Conservation (phyloP, 2,888 invertebrate genomes). For the Augiades crinisus region DNA sequence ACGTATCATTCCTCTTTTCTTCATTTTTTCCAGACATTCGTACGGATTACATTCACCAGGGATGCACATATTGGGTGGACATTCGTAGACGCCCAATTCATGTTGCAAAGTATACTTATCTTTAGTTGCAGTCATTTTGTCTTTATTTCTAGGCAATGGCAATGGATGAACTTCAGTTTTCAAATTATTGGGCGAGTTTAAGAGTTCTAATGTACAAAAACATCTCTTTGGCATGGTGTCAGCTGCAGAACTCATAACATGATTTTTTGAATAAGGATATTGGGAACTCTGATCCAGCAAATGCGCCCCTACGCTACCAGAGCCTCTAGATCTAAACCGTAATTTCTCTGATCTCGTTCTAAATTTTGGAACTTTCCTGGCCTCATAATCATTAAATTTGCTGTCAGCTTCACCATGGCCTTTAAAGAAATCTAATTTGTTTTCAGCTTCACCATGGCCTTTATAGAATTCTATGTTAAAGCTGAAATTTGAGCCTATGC, state of each 20-base stretch:
- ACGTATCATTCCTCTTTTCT: conserved; percentile 20
- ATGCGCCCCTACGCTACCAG: background rate
- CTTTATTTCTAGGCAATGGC: background rate
- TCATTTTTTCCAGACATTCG: conserved; percentile 41
- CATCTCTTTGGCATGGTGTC: conserved; percentile 34
- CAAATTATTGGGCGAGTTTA: conserved; percentile 3
- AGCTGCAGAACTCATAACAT: background rate
- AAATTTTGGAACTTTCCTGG: background rate
- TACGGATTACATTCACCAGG: conserved; percentile 35
- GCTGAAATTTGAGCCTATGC: conserved; percentile 36
- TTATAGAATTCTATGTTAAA: conserved; percentile 38
- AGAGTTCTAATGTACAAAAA: conserved; percentile 34
- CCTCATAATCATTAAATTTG: background rate
- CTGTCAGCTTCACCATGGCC: conserved; percentile 11
- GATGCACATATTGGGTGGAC: conserved; percentile 25
- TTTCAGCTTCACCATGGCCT: conserved; percentile 20
- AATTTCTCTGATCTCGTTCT: background rate
- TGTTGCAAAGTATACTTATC: conserved; percentile 2
- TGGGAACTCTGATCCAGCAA: conserved; percentile 3
- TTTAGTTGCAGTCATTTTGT: conserved; percentile 10
- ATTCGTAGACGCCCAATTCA: conserved; percentile 11
- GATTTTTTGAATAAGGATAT: background rate
- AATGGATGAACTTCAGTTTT: conserved; percentile 1
- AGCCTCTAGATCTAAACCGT: background rate
- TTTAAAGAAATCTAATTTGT: too few species aligned